These are phyloP conservation scores for Vespertilio murinus DNA, from an alignment of 2,797 vertebrate genomes.

Conservation along the genomic window DNA sequence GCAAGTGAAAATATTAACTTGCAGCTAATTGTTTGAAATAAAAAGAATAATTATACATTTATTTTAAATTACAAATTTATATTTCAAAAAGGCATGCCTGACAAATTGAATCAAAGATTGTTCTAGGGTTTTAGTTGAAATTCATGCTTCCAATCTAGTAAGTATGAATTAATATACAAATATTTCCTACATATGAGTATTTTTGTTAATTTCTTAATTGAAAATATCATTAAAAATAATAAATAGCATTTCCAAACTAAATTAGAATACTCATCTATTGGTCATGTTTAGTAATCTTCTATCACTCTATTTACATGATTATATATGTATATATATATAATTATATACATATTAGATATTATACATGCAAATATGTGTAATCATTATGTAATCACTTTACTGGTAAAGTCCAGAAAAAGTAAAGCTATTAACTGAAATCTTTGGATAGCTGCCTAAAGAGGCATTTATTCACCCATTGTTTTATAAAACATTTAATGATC, in stretches of 20 bases:
- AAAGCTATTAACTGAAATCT: background rate
- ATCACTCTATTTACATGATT: background rate
- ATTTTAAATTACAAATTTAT: background rate
- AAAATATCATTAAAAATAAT: background rate
- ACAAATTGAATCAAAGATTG: background rate
- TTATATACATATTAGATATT: background rate
- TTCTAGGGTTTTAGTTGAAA: background rate
- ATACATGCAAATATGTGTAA: background rate
- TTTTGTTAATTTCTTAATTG: background rate
- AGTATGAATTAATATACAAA: background rate
- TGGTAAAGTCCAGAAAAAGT: background rate
- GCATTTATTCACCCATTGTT: background rate
- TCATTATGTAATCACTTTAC: background rate
- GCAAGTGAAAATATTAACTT: background rate
- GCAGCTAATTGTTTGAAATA: background rate
- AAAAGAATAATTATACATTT: background rate
- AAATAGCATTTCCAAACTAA: background rate
- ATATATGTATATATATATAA: too few relatives aligned
- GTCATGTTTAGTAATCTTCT: background rate
- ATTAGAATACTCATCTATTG: background rate
- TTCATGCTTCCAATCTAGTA: background rate
- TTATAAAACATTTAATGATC: slow-evolving; percentile 35
- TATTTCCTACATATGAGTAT: background rate
- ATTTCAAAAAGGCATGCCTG: background rate
- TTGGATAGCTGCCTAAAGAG: background rate